A percentile compares a stretch with the other conserved stretches of the same genome.
Evolutionary conservation across 2,888 invertebrate species (phyloP).

Genomic region (Glyphotaelius pellucidus): DNA sequence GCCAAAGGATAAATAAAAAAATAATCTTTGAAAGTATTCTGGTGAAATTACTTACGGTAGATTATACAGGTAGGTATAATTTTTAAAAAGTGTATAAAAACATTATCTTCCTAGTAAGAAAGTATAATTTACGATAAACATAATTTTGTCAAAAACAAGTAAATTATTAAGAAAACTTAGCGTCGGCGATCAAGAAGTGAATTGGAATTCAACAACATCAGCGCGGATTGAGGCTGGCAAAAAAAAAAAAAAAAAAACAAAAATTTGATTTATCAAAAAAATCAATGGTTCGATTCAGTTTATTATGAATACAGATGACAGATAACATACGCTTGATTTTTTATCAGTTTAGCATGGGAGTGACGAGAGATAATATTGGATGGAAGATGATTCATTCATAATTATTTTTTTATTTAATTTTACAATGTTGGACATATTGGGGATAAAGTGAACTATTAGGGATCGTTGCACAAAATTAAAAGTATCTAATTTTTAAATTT

Average conservation of each 20-base stretch:
- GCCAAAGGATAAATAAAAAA: too few species aligned
- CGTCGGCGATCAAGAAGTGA: too few species aligned
- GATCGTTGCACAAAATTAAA: neutral
- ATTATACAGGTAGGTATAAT: too few species aligned
- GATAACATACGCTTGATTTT: neutral
- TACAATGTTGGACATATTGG: neutral
- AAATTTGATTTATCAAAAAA: neutral
- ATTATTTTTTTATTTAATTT: neutral
- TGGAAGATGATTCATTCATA: neutral
- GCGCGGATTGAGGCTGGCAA: too few species aligned
- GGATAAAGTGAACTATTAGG: neutral
- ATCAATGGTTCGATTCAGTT: neutral
- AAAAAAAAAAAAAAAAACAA: neutral
- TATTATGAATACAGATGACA: neutral
- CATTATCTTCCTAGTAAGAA: too few species aligned
- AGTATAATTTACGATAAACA: too few species aligned
- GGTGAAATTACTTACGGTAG: too few species aligned
- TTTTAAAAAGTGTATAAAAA: too few species aligned
- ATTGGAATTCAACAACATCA: too few species aligned
- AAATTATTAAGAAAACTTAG: too few species aligned
- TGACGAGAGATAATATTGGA: neutral
- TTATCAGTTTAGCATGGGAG: neutral
- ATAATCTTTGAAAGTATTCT: too few species aligned
- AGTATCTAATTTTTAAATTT: neutral
- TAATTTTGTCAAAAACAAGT: too few species aligned